Base-by-base conservation (phyloP, 2,888 invertebrate species). In the Hirtodrosophila alboralis region DNA sequence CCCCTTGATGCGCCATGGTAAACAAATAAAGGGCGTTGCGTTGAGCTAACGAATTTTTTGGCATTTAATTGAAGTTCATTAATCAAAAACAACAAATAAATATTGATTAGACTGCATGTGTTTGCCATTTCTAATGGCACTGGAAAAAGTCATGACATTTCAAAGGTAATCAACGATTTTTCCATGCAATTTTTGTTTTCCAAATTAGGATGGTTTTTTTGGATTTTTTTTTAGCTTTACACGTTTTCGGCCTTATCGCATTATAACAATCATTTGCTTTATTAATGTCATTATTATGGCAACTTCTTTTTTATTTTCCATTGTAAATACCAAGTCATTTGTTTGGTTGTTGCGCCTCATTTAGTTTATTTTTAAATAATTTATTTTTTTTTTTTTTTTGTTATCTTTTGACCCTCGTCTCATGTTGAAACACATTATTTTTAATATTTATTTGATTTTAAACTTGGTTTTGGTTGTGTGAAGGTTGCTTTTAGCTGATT, bases 251-350 rank as follows among this genome's bases (percentile, higher is more conserved):
- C 54, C 64, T 84, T 80, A 81, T 86, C 81, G 78, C 66, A 67
- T 62, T 62, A 64, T 57, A 63, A 60, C 75, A 70, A 79, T 84
- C 84, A 60, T 76, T 76, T 47, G 81, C 76, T 62, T 80, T 81
- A 71, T 86, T 74, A 66, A 84, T 71, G 86, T 76, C 86, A 84
- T 84, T 86, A 84, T 76, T 67, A 60, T 69, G 68, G 45, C 62
- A 78, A 84, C 74, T 80, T 62, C 56, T 44, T 52, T 52, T 47
- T 13, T n/a, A n/a, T n/a, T 36, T 30, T 28, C 27, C 16, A 34
- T 47, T 60, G 44, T 65, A 70, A 74, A 74, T 62, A 62, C 26
- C 52, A 72, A 81, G 64, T 77, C 75, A 61, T 67, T 80, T 69
- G 56, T 38, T 63, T 51, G 27, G 56, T 45, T 61, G 79, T 51